Base-by-base conservation (phyloP, 2,888 invertebrate genomes). In the Ochropacha duplaris region DNA sequence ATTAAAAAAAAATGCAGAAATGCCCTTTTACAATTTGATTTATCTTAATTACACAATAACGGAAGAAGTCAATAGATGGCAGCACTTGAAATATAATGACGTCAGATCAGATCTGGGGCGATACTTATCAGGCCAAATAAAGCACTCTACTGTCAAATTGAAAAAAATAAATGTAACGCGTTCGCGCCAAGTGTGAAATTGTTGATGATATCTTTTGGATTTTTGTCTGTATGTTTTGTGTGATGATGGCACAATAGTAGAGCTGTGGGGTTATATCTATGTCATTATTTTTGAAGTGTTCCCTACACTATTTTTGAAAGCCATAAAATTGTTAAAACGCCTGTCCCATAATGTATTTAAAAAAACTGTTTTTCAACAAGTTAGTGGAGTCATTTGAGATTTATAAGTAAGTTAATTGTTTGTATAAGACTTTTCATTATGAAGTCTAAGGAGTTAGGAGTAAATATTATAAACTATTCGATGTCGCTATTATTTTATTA, bases 121-220 rank as follows among this genome's bases (percentile, higher is more conserved):
- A 88, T 88, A 78, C 73, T 83, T 84, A 89, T 89, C 88, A 72
- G 61, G 55, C 66, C 66, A 80, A 81, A 86, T 84, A 85, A 86
- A 87, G 80, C 77, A 79, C 85, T 86, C 78, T 73, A 68, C 77
- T 80, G 76, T 80, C 81, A 79, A 76, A 80, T 78, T 76, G 77
- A 77, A 76, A 83, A 71, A 28, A 39, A 39, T 39, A 68, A 72
- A 63, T 64, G 70, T 61, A 64, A 64, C 65, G 71, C 76, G 71
- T 74, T 81, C 74, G 87, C 78, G 80, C 78, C 76, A 80, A 87
- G 89, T 88, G 90, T 90, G 86, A 90, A 89, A 90, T 90, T 83
- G 79, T 72, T 79, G 90, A 90, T 90, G 66, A 65, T 89, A 90
- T 90, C 89, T 79, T 36, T 54, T 58, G 50, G 59, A 68, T 68